A percentile compares a stretch with the other conserved stretches of the same genome.
phyloP scores from a whole-genome alignment of 2,113 vertebrate genomes.

The Sorex fumeus region DNA sequence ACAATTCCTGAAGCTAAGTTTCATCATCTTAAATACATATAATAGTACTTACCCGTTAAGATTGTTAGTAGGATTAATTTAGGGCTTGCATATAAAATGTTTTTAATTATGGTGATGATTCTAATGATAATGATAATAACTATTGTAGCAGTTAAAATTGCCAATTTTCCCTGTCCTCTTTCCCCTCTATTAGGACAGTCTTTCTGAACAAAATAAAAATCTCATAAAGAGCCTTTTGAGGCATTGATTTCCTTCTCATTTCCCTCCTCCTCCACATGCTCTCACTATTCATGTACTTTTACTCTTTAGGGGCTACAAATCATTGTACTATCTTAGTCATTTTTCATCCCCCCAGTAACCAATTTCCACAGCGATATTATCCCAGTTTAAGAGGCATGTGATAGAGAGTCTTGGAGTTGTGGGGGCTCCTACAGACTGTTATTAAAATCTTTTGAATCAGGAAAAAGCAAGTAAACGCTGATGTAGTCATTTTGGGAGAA shows the following conservation, averaged over 20 bases:
- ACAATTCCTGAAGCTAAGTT: constrained; percentile 32
- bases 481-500: not conserved
- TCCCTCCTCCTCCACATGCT: not conserved
- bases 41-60: constrained; percentile 4
- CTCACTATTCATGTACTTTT: not conserved
- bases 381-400: not conserved
- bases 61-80: constrained; percentile 54
- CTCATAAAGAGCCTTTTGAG: not conserved
- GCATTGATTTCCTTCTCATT: not conserved
- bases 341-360: not conserved
- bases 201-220: not conserved
- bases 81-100: constrained; percentile 15
- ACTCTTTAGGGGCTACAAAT: not conserved
- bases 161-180: not conserved
- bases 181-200: not conserved
- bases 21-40: constrained; percentile 47
- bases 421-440: not conserved
- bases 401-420: not conserved
- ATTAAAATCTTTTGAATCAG: not conserved
- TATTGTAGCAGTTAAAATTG: not conserved
- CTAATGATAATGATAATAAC: not conserved
- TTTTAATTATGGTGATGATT: constrained; percentile 45
- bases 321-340: not conserved
- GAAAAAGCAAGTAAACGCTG: not conserved
- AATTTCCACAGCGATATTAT: not conserved